These are phyloP conservation scores for Sitophilus oryzae DNA, from an alignment of 1,140 invertebrate genomes.

Conservation along the genomic window DNA sequence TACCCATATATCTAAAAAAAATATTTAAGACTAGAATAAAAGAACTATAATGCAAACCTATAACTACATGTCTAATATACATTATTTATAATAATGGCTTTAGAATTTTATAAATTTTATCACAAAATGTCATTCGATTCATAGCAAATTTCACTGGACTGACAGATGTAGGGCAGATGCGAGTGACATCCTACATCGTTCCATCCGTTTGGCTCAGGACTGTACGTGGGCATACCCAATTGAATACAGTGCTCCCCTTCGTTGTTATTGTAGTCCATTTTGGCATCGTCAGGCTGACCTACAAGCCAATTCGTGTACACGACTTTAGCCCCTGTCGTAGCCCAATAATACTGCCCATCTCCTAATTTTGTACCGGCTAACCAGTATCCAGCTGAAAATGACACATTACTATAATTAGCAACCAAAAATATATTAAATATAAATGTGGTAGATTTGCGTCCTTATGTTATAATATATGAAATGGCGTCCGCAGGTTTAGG, in stretches of 20 bases:
- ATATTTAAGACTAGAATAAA: too few species aligned
- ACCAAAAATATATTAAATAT: too few species aligned
- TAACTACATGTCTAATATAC: too few species aligned
- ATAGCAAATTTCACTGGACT: conserved; percentile 8
- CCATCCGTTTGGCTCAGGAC: conserved; percentile 1
- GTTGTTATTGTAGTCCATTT: neutral
- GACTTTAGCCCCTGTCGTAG: neutral
- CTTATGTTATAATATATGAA: too few species aligned
- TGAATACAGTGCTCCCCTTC: conserved; percentile 16
- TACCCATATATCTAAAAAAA: too few species aligned
- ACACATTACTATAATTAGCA: neutral
- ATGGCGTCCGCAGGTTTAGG: too few species aligned
- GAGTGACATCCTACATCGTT: conserved; percentile 13
- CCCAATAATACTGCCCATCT: conserved; percentile 1
- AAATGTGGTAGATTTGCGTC: too few species aligned
- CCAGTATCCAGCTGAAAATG: conserved; percentile 9
- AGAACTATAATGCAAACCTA: too few species aligned
- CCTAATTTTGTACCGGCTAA: conserved; percentile 4
- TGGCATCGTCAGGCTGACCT: conserved; percentile 5
- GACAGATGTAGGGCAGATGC: conserved; percentile 14
- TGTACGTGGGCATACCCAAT: conserved; percentile 7
- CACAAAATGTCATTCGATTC: too few species aligned
- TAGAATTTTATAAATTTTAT: too few species aligned
- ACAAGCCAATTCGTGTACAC: conserved; percentile 7
- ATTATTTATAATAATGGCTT: too few species aligned